These are phyloP conservation scores for Leptopterna dolabrata DNA, from an alignment of 2,888 invertebrate genomes.

Conservation along the genomic window DNA sequence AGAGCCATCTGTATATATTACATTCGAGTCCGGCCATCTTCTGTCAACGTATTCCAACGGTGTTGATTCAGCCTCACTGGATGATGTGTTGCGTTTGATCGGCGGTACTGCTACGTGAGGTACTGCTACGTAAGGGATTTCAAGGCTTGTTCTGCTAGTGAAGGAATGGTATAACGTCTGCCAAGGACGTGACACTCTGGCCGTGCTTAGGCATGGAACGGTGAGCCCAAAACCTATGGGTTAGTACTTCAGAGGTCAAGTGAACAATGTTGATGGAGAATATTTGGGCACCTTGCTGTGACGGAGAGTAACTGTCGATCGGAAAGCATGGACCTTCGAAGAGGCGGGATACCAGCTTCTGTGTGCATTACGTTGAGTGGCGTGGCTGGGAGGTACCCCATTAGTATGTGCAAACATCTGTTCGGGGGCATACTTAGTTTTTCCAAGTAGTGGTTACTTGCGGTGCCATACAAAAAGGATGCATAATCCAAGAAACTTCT, in stretches of 20 bases:
- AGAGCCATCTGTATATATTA: background rate
- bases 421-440: background rate
- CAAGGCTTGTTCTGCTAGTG: background rate
- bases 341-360: background rate
- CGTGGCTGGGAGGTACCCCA: background rate
- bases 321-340: background rate
- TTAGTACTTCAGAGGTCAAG: background rate
- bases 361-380: background rate
- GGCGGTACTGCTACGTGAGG: background rate
- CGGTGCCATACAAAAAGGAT: background rate
- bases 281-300: background rate
- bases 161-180: background rate
- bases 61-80: background rate
- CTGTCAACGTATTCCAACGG: background rate
- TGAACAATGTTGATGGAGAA: background rate
- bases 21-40: background rate
- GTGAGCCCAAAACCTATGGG: background rate
- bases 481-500: background rate
- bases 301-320: background rate
- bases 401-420: background rate
- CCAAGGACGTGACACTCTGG: background rate
- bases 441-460: background rate
- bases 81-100: background rate
- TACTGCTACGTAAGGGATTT: background rate
- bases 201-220: background rate